Percentiles rank a stretch among this genome's conserved stretches.
Evolutionary conservation across 2,113 vertebrate genomes (phyloP).

Genomic region (Oryzias curvinotus): DNA sequence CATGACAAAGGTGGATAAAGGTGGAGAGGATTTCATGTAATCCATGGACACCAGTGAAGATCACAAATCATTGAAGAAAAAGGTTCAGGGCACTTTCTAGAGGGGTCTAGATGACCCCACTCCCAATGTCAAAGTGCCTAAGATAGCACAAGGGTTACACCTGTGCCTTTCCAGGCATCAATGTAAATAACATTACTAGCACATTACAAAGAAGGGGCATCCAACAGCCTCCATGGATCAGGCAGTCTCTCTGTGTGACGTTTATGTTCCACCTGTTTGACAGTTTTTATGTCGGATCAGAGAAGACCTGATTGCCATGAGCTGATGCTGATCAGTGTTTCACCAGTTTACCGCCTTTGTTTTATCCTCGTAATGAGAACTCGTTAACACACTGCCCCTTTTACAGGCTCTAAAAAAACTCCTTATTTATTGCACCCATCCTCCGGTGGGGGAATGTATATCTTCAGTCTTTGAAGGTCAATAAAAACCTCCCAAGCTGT

Average conservation of each 20-base stretch:
- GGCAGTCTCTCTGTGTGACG: constrained; percentile 36
- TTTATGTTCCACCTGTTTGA: constrained; percentile 49
- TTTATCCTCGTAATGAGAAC: constrained; percentile 34
- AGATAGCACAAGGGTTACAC: no score
- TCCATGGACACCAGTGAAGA: no score
- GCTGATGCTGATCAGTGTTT: constrained; percentile 34
- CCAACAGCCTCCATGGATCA: constrained; percentile 21
- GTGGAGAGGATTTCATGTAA: no score
- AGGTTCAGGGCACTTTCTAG: no score
- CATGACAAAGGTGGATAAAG: no score
- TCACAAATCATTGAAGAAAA: no score
- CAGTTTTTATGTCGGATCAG: constrained; percentile 31
- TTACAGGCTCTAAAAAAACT: constrained; percentile 42
- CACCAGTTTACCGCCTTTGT: constrained; percentile 8
- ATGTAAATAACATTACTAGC: constrained; percentile 19
- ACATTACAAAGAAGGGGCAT: constrained; percentile 3
- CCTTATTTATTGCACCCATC: constrained; percentile 53
- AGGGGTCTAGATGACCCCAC: no score
- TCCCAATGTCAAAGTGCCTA: no score
- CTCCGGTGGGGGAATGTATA: constrained; percentile 30
- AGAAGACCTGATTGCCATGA: constrained; percentile 24
- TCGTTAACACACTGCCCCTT: constrained; percentile 40
- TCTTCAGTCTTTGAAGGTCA: constrained; percentile 33
- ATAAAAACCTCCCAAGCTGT: constrained; percentile 40
- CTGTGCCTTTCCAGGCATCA: background rate